Conservation (phyloP, 2,888 invertebrate species). For the Ormyrus labotus region DNA sequence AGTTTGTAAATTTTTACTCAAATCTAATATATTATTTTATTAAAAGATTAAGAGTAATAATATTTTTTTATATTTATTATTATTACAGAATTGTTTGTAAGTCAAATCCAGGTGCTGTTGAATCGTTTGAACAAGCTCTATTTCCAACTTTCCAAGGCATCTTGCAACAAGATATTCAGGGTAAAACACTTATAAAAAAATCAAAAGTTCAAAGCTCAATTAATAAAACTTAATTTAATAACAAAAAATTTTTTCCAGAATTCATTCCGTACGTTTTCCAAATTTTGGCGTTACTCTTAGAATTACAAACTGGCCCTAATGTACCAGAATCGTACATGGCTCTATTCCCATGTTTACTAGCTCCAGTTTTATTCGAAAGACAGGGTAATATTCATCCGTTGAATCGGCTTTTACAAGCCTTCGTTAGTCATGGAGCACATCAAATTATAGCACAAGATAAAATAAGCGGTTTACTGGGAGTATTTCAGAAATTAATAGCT, state of each 20-base stretch:
- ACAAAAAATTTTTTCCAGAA: slow-evolving; percentile 79
- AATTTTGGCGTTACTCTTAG: slow-evolving; percentile 93
- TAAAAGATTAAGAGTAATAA: slow-evolving; percentile 13
- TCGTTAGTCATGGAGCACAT: slow-evolving; percentile 84
- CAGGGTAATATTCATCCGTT: slow-evolving; percentile 95
- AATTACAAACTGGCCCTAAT: slow-evolving; percentile 80
- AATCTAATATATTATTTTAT: neutral
- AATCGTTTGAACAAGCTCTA: slow-evolving; percentile 92
- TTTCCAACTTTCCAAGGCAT: slow-evolving; percentile 98
- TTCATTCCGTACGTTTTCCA: slow-evolving; percentile 99
- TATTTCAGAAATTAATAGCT: slow-evolving; percentile 97
- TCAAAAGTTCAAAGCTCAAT: neutral
- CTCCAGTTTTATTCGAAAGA: slow-evolving; percentile 95
- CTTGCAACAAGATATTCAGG: slow-evolving; percentile 94
- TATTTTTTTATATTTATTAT: slow-evolving; percentile 15
- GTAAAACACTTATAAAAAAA: slow-evolving; percentile 74
- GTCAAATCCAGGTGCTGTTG: slow-evolving; percentile 86
- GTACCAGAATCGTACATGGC: slow-evolving; percentile 91
- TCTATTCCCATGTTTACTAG: slow-evolving; percentile 91
- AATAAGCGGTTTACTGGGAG: slow-evolving; percentile 90
- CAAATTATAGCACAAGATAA: slow-evolving; percentile 84
- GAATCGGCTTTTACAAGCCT: slow-evolving; percentile 93
- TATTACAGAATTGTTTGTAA: slow-evolving; percentile 87
- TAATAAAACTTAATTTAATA: neutral
- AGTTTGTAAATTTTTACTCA: slow-evolving; percentile 77